These are phyloP conservation scores for Elachura formosa DNA, from an alignment of 2,113 vertebrate genomes.

Conservation along the genomic window DNA sequence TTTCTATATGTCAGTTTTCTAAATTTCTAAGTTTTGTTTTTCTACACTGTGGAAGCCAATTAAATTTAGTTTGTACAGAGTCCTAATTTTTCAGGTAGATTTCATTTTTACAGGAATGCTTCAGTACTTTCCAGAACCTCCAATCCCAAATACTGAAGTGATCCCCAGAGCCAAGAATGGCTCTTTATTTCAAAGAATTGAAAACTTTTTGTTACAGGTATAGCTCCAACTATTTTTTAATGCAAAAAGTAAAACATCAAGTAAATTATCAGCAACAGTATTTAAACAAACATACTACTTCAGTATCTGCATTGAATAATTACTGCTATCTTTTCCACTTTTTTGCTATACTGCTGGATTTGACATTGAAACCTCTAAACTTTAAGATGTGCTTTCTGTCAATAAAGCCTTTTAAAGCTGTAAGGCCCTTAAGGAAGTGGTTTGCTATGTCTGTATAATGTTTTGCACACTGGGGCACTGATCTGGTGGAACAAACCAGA, in stretches of 20 bases:
- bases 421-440: not conserved
- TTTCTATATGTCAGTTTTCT: not conserved
- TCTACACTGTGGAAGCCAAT: not conserved
- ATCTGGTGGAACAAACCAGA: not conserved
- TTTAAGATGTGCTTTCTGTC: not conserved
- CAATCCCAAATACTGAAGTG: not conserved
- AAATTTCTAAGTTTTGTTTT: not conserved
- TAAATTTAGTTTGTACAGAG: not conserved
- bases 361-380: slow-evolving; percentile 2
- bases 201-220: not conserved
- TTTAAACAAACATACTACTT: not conserved
- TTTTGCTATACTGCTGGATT: not conserved
- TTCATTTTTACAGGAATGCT: not conserved
- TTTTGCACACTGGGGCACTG: not conserved
- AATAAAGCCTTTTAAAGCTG: not conserved
- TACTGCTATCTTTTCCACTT: not conserved
- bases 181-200: not conserved
- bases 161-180: not conserved
- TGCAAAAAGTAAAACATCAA: too few species aligned
- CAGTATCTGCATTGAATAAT: not conserved
- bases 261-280: not conserved
- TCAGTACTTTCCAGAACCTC: not conserved
- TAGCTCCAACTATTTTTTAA: not conserved
- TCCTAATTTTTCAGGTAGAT: not conserved
- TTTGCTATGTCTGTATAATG: not conserved